Conservation (phyloP, 2,113 vertebrate species). For the Rattus rattus region DNA sequence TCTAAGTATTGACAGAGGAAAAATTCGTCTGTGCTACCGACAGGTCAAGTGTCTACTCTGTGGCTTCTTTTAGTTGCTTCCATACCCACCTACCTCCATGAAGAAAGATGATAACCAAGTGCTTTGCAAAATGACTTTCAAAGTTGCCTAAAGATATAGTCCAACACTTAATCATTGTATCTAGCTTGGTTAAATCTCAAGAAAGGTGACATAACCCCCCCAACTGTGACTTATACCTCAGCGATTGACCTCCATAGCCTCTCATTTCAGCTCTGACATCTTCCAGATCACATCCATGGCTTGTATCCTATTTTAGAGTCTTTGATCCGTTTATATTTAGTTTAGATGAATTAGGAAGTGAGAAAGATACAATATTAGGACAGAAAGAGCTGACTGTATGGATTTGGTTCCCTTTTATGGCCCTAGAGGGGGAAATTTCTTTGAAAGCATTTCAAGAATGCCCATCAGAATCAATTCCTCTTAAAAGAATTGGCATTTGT, state of each 20-base stretch:
- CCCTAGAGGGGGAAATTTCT: not conserved
- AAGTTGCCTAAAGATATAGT: not conserved
- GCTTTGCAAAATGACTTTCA: slow-evolving; percentile 38
- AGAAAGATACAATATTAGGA: slow-evolving; percentile 30
- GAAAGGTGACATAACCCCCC: not conserved
- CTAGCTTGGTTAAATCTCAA: slow-evolving; percentile 12
- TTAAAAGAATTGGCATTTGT: not conserved
- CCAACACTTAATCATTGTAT: slow-evolving; percentile 10
- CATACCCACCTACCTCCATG: not conserved
- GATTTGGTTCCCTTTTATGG: slow-evolving; percentile 26
- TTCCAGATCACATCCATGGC: not conserved
- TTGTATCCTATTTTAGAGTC: not conserved
- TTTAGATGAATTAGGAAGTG: slow-evolving; percentile 27
- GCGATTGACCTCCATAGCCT: not conserved
- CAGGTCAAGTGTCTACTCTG: not conserved
- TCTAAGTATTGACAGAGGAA: slow-evolving; percentile 3
- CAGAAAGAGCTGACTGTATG: not conserved
- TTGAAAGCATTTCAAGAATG: not conserved
- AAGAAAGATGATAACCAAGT: slow-evolving; percentile 24
- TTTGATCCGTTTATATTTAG: slow-evolving; percentile 15
- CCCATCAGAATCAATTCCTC: not conserved
- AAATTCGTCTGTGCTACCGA: slow-evolving; percentile 12
- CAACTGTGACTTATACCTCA: slow-evolving; percentile 6
- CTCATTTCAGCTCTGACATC: slow-evolving; percentile 31
- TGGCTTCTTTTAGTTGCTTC: not conserved